Evolutionary conservation across 1,140 invertebrate genomes (phyloP), one percentile per base, ranked within the genome.

Genomic region (Kradibia gibbosae): DNA sequence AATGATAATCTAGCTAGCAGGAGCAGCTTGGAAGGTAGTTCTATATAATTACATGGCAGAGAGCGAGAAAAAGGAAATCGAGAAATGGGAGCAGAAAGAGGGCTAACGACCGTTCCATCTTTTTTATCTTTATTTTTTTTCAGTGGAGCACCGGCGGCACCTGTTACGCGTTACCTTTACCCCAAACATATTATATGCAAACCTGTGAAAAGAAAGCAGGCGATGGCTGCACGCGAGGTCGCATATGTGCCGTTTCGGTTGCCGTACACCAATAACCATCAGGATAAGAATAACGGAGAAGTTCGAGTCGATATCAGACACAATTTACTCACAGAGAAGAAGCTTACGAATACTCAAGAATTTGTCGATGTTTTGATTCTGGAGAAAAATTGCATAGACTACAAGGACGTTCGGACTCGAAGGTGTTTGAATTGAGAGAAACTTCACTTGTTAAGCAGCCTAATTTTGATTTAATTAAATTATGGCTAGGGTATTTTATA

Each of bases 51-150:
- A 34, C 13, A 20, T 39, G 10, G 13, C 28, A 48, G n/a, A 13
- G 25, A 74, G 20, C 45, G 34, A 74, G 34, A 76, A 76, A 62
- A 75, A 62, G n/a, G 55, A 76, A 76, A 76, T 60, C 22, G 25
- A 7, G 20, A 62, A 76, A 76, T 20, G 53, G 55, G 34, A 20
- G 55, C 55, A 60, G 5, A 10, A n/a, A 25, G 55, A 28, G 36
- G 39, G 55, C 74, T 76, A 76, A 76, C n/a, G 53, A 76, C 55
- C 74, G 62, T 22, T 31, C 20, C 22, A 0, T 42, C 8, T 42
- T 25, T 10, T 71, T 71, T 48, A 11, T 48, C 17, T 4, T 71
- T 71, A 11, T 67, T 39, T 39, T 65, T 36, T 65, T n/a, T 20
- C 11, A 28, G 60, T 31, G 28, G 60, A 71, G 62, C 78, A 22